Base-by-base conservation (phyloP, 2,888 invertebrate genomes). In the Pseudoips prasinana region DNA sequence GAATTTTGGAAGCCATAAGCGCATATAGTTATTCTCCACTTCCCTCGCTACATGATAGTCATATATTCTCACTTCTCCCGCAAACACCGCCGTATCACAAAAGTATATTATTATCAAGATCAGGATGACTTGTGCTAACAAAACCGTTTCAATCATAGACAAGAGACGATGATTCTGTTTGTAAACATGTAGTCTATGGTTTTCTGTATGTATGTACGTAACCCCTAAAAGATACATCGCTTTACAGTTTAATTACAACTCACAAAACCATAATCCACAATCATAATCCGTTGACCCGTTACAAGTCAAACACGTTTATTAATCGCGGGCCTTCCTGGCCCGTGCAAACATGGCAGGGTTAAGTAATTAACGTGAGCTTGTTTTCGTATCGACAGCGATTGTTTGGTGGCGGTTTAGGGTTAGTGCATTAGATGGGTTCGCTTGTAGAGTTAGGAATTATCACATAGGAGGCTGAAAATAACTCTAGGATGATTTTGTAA, bases 221-320 rank as follows among this genome's bases (percentile, higher is more conserved):
- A 26, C 26, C 8, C 17, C 7, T 7, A 11, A 17, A 14, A 11
- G 6, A 28, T 22, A 22, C 20, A 48, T 27, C 10, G 3, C 51
- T 25, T 46, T 56, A 61, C 43, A 53, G 48, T 61, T 58, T 61
- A 60, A 61, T 61, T 55, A 61, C 52, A 46, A 41, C 42, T 54
- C 49, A 40, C 52, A 39, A 39, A 49, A 58, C 58, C 59, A 45
- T 62, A 64, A 64, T 64, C 60, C 52, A 51, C 58, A 58, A 51
- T 48, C 53, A 53, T 58, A 56, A 56, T 53, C 54, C 53, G 55
- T 62, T 68, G 68, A 64, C 67, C 69, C 68, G 62, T 45, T 67
- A 51, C 60, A 75, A 78, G 71, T 77, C 76, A 78, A 78, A 78
- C 77, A 78, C 66, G 72, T 75, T 77, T 78, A 79, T 79, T 74